Percentiles rank a stretch among this genome's conserved stretches.
These are phyloP conservation scores for Lagenorhynchus albirostris DNA, from an alignment of 2,113 vertebrate genomes.

Conservation along the genomic window DNA sequence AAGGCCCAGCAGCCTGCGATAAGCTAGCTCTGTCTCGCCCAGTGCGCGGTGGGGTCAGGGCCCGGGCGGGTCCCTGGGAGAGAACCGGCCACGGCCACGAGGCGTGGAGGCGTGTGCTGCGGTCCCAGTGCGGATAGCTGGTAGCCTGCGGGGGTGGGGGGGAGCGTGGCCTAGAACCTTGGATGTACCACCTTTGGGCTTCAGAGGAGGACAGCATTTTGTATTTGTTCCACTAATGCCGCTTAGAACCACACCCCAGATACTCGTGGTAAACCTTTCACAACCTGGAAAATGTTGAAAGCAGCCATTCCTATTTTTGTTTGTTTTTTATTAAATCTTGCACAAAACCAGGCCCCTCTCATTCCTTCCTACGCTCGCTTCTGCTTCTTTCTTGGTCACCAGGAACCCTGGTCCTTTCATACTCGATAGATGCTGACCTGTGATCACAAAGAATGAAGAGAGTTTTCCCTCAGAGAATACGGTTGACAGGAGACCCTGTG, in stretches of 20 bases:
- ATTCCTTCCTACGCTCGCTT: constrained; percentile 61
- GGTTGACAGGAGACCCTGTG: not conserved
- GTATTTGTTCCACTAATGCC: constrained; percentile 34
- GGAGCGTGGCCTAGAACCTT: not conserved
- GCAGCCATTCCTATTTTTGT: constrained; percentile 70
- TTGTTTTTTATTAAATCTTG: constrained; percentile 77
- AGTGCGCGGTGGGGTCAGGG: constrained; percentile 8
- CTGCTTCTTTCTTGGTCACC: not conserved
- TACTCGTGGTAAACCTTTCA: constrained; percentile 43
- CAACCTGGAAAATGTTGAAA: constrained; percentile 72
- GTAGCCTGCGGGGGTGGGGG: not conserved
- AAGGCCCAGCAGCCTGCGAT: constrained; percentile 83
- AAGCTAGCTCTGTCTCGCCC: constrained; percentile 81
- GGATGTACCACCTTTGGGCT: not conserved
- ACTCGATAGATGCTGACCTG: not conserved
- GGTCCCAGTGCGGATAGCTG: constrained; percentile 15
- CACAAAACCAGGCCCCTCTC: constrained; percentile 55
- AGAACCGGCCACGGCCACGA: not conserved
- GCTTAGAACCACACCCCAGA: constrained; percentile 50
- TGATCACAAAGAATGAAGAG: not conserved
- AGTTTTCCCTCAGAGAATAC: not conserved
- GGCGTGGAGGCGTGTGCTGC: not conserved
- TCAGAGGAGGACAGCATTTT: constrained; percentile 30
- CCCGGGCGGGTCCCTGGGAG: not conserved
- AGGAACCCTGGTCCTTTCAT: not conserved